These are phyloP conservation scores for Gallinago jamesoni DNA, from an alignment of 2,113 vertebrate species.

Conservation along the genomic window DNA sequence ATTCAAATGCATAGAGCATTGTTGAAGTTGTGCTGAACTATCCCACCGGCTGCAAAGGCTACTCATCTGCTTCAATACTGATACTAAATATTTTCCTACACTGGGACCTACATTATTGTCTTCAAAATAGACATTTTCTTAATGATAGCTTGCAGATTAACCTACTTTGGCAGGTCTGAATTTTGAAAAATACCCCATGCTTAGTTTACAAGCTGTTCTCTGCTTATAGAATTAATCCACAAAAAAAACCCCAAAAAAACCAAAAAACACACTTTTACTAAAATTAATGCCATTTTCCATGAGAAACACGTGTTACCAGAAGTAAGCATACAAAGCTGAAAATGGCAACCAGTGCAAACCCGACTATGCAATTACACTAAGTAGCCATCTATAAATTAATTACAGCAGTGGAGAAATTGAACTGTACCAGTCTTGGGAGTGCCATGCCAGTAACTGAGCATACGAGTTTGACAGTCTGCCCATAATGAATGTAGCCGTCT, in stretches of 20 bases:
- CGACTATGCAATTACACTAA: background rate
- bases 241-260: background rate
- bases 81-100: background rate
- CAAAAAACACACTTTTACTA: background rate
- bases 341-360: background rate
- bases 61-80: background rate
- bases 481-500: slow-evolving; percentile 98
- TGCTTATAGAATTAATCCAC: background rate
- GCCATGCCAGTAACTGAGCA: slow-evolving; percentile 99
- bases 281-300: background rate
- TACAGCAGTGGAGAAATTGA: slow-evolving; percentile 16
- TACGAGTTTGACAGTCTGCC: slow-evolving; percentile 97
- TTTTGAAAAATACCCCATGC: background rate
- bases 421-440: slow-evolving; percentile 93
- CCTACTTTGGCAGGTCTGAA: background rate
- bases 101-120: background rate
- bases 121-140: background rate
- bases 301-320: background rate
- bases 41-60: background rate
- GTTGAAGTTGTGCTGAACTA: background rate
- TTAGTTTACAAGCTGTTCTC: background rate
- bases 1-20: background rate
- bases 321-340: background rate
- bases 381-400: background rate
- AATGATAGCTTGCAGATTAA: background rate